Percentiles rank a stretch among this genome's conserved stretches.
These are phyloP conservation scores for Salmo trutta DNA, from an alignment of 2,797 vertebrate genomes.

Conservation along the genomic window DNA sequence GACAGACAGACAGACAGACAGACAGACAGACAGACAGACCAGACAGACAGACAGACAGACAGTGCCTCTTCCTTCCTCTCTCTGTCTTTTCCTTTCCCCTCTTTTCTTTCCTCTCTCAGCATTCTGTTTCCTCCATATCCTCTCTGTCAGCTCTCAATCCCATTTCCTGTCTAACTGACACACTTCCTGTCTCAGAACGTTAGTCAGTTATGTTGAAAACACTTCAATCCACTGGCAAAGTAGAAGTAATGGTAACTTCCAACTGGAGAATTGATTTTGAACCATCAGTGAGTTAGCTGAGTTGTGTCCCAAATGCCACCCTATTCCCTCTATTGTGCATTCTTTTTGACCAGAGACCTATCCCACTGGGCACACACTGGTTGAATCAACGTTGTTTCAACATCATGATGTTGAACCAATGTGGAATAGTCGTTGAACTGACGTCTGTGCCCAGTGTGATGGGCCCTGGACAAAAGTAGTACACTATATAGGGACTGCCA, in stretches of 20 bases:
- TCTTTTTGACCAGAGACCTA: not conserved
- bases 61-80: not conserved
- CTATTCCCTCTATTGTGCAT: not conserved
- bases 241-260: not conserved
- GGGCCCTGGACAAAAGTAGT: not conserved
- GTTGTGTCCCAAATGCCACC: not conserved
- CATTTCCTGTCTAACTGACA: slow-evolving; percentile 31
- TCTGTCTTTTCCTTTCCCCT: slow-evolving; percentile 16
- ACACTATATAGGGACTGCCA: not conserved
- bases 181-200: not conserved
- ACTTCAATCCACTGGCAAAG: not conserved
- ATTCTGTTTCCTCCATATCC: slow-evolving; percentile 5
- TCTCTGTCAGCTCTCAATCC: slow-evolving; percentile 48
- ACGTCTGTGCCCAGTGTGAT: too few relatives aligned
- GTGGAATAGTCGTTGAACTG: too few relatives aligned
- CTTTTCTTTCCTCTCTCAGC: too few relatives aligned
- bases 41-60: too few relatives aligned
- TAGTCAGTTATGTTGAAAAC: not conserved
- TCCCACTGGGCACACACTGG: too few relatives aligned
- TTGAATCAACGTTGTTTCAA: too few relatives aligned
- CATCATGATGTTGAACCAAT: too few relatives aligned
- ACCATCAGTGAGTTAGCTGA: not conserved
- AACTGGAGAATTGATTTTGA: not conserved
- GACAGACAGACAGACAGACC: not conserved
- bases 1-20: not conserved